Conservation (phyloP, 37 sponge, comb jelly and placozoan species). For the Theonella swinhoei region DNA sequence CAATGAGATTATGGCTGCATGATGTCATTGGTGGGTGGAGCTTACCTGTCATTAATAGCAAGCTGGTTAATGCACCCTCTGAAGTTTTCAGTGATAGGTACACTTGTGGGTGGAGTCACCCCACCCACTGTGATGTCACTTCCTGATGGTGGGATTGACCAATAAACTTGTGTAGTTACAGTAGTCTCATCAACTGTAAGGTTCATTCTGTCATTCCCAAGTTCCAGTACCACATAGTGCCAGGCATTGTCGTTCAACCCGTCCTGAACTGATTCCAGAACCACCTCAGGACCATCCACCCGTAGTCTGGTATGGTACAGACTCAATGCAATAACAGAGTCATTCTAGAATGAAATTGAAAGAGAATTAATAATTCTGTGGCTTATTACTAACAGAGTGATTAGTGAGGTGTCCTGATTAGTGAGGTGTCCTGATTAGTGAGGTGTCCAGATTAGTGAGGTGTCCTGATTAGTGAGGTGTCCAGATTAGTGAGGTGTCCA, state of each 20-base stretch:
- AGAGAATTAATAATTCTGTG: no score
- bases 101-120: neutral
- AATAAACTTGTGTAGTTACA: neutral
- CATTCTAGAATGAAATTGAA: no score
- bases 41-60: constrained; percentile 47
- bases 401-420: no score
- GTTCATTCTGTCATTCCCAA: constrained; percentile 1
- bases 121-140: constrained; percentile 31
- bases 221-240: constrained; percentile 52
- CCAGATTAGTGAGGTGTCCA: no score
- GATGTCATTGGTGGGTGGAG: no score
- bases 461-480: no score
- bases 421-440: no score
- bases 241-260: constrained; percentile 47
- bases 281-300: constrained; percentile 11
- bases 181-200: constrained; percentile 46
- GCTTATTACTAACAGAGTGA: no score
- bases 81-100: constrained; percentile 21
- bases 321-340: neutral
- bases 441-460: no score
- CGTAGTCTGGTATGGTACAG: constrained; percentile 58
- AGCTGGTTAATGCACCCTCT: constrained; percentile 61
- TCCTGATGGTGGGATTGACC: neutral
- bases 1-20: no score
- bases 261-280: constrained; percentile 5